These are phyloP conservation scores for Caenorhabditis sinica DNA, from an alignment of 2,888 invertebrate genomes.

Conservation along the genomic window DNA sequence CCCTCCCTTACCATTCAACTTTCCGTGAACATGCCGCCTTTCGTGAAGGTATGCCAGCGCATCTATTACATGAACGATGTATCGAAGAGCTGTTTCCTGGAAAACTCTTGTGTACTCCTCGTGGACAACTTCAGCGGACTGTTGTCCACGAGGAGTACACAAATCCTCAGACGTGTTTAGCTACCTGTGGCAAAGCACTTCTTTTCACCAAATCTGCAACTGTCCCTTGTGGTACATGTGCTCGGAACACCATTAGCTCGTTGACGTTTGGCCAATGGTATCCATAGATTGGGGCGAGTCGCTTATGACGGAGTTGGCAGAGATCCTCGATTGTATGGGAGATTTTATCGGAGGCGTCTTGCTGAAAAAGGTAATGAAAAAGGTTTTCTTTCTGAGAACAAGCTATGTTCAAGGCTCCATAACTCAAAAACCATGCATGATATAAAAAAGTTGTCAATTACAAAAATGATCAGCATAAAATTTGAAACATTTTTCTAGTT, in stretches of 20 bases:
- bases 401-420: too few relatives aligned
- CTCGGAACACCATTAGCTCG: conserved; percentile 64
- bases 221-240: conserved; percentile 68
- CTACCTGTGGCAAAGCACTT: conserved; percentile 49
- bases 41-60: conserved; percentile 67
- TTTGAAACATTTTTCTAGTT: too few relatives aligned
- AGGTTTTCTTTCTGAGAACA: too few relatives aligned
- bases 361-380: too few relatives aligned
- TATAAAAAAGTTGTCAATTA: conserved; percentile 2
- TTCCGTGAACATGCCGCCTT: conserved; percentile 63
- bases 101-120: background rate
- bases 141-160: too few relatives aligned
- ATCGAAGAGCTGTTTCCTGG: conserved; percentile 62
- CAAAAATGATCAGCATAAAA: background rate
- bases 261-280: conserved; percentile 37
- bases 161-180: too few relatives aligned
- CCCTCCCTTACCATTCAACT: conserved; percentile 56
- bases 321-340: conserved; percentile 51
- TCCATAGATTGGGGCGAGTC: conserved; percentile 58
- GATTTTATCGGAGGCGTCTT: conserved; percentile 34
- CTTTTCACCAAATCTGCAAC: conserved; percentile 67
- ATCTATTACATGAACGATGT: conserved; percentile 63
- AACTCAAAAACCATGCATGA: background rate
- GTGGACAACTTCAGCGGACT: too few relatives aligned
- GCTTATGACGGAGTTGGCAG: conserved; percentile 57